Evolutionary conservation across 1,140 invertebrate genomes (phyloP).

Genomic region (Drosophila takahashii): DNA sequence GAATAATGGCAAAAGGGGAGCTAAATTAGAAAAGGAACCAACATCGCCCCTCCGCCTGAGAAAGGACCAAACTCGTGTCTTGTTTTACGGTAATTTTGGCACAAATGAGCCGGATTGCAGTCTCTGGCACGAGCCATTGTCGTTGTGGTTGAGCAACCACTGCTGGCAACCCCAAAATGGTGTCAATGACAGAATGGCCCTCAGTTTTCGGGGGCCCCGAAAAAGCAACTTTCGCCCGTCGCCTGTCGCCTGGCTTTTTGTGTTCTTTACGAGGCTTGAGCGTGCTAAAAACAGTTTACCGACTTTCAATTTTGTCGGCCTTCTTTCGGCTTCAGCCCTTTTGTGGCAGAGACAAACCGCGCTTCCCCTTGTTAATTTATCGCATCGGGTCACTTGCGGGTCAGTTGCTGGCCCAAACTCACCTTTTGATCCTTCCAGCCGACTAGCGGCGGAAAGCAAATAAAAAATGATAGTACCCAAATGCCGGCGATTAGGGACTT

Average conservation of each 20-base stretch:
- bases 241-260: conserved; percentile 3
- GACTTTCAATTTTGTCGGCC: conserved; percentile 87
- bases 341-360: conserved; percentile 52
- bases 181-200: conserved; percentile 67
- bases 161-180: conserved; percentile 52
- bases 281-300: conserved; percentile 47
- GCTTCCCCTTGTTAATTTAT: conserved; percentile 40
- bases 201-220: conserved; percentile 17
- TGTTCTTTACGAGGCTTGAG: conserved; percentile 61
- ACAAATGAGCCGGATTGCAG: conserved; percentile 67
- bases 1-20: conserved; percentile 25
- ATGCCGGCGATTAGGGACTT: conserved; percentile 95
- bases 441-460: conserved; percentile 98
- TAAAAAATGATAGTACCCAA: conserved; percentile 98
- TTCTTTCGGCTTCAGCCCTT: conserved; percentile 11
- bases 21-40: conserved; percentile 29
- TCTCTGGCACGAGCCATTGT: conserved; percentile 24
- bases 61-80: conserved; percentile 38
- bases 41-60: background rate
- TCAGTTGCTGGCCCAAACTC: conserved; percentile 25
- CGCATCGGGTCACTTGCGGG: conserved; percentile 28
- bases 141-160: conserved; percentile 51
- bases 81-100: conserved; percentile 57
- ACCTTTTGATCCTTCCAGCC: conserved; percentile 95
- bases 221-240: conserved; percentile 18